These are phyloP conservation scores for Lasiurus cinereus DNA, from an alignment of 2,113 vertebrate genomes.

Conservation along the genomic window DNA sequence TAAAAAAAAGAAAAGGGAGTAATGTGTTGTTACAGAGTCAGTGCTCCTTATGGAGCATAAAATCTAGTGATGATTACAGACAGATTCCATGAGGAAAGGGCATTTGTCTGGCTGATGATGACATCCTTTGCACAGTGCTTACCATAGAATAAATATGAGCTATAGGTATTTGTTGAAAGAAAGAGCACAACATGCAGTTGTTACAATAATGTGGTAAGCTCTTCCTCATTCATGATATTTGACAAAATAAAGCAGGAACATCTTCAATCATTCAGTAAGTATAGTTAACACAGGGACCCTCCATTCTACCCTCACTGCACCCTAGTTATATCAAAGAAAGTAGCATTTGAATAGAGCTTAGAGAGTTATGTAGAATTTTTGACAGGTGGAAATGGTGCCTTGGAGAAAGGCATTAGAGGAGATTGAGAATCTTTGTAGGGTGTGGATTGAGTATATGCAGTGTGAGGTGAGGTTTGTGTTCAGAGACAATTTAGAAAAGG, in stretches of 20 bases:
- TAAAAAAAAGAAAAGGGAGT: neutral
- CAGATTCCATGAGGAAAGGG: neutral
- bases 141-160: neutral
- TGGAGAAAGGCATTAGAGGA: slow-evolving; percentile 2
- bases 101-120: neutral
- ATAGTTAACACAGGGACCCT: neutral
- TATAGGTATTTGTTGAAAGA: neutral
- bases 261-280: neutral
- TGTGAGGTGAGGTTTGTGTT: neutral
- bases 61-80: neutral
- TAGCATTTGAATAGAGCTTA: neutral
- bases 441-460: neutral
- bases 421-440: neutral
- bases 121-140: neutral
- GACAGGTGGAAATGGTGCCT: neutral
- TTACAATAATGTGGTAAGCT: neutral
- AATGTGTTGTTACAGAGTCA: neutral
- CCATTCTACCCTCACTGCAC: neutral
- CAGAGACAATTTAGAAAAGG: neutral
- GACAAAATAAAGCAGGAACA: neutral
- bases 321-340: neutral
- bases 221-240: neutral
- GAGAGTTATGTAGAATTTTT: slow-evolving; percentile 43
- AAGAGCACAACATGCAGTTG: neutral
- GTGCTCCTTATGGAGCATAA: neutral